Evolutionary conservation across 2,113 vertebrate genomes (phyloP).

Genomic region (Chamaea fasciata): DNA sequence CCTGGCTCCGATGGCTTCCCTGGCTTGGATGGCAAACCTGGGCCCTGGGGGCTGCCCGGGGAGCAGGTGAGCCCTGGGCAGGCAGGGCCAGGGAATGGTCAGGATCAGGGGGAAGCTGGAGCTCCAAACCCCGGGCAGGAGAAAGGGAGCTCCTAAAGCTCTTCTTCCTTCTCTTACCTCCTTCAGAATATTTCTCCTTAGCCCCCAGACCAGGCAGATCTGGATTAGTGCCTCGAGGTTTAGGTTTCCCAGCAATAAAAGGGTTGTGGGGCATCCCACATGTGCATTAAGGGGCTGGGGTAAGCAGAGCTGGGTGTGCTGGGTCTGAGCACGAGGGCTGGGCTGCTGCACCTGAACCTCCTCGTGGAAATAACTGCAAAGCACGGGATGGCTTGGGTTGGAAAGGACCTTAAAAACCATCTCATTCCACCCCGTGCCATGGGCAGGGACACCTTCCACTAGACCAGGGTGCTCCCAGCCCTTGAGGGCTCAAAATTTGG

Average conservation of each 20-base stretch:
- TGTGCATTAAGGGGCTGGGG: neutral
- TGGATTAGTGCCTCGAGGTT: neutral
- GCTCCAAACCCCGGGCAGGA: neutral
- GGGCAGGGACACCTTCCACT: neutral
- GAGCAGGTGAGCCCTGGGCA: conserved; percentile 57
- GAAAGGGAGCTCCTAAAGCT: neutral
- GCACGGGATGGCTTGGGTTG: neutral
- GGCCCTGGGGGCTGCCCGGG: conserved; percentile 72
- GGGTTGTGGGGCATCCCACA: neutral
- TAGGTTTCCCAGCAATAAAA: neutral
- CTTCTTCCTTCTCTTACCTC: neutral
- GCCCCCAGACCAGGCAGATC: neutral
- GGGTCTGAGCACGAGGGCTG: rapidly evolving
- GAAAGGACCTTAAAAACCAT: neutral
- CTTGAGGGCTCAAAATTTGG: neutral
- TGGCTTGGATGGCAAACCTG: conserved; percentile 77
- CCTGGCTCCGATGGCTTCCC: conserved; percentile 75
- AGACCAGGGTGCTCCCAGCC: rapidly evolving
- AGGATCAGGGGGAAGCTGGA: neutral
- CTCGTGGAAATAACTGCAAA: rapidly evolving
- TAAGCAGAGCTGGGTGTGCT: rapidly evolving
- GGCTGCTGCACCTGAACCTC: neutral
- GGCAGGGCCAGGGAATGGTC: neutral
- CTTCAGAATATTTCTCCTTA: neutral
- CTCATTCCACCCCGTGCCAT: rapidly evolving